Conservation (phyloP, 2,888 invertebrate genomes). For the Dolichopus griseipennis region DNA sequence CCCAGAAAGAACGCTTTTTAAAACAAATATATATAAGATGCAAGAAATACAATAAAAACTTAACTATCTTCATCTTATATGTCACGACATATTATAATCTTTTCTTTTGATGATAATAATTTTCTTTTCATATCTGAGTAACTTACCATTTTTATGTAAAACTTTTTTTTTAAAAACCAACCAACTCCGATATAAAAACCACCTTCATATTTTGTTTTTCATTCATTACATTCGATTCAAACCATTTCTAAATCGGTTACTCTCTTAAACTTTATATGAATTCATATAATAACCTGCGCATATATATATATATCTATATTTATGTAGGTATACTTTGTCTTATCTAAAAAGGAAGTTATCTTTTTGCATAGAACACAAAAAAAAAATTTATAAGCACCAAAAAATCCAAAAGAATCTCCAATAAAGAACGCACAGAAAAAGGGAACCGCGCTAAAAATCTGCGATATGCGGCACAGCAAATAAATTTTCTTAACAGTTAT, state of each 20-base stretch:
- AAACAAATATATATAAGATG: too few relatives aligned
- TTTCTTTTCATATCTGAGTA: background rate
- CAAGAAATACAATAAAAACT: background rate
- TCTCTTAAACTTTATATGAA: too few relatives aligned
- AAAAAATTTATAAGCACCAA: too few relatives aligned
- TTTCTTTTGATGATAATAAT: background rate
- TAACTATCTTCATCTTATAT: conserved; percentile 1
- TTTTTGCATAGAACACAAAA: background rate
- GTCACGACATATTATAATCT: conserved; percentile 4
- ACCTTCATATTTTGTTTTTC: too few relatives aligned
- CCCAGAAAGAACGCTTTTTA: background rate
- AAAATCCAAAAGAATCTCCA: too few relatives aligned
- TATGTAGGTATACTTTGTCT: background rate
- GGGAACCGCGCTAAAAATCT: background rate
- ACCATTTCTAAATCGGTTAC: too few relatives aligned
- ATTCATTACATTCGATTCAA: too few relatives aligned
- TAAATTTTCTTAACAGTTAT: background rate
- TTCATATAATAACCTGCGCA: too few relatives aligned
- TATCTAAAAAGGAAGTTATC: background rate
- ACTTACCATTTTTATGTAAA: too few relatives aligned
- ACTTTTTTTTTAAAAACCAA: too few relatives aligned
- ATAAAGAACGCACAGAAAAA: background rate
- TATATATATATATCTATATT: too few relatives aligned
- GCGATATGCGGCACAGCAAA: background rate
- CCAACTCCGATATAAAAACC: too few relatives aligned